These are phyloP conservation scores for Sardina pilchardus DNA, from an alignment of 2,113 vertebrate species.

Conservation along the genomic window DNA sequence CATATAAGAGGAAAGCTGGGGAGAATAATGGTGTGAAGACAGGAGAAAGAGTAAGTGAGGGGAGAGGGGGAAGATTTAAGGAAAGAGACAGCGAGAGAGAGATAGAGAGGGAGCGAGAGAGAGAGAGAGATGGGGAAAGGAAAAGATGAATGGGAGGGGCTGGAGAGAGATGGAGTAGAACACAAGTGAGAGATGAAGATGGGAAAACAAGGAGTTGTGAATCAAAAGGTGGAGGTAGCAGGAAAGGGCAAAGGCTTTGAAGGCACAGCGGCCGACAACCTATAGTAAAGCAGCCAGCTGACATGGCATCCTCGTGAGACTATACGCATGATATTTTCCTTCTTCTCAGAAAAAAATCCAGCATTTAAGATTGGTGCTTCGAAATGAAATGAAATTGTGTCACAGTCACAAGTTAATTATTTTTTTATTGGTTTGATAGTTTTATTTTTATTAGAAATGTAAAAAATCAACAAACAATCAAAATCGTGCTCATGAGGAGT, in stretches of 20 bases:
- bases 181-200: conserved; percentile 31
- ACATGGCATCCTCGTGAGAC: not conserved
- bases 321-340: not conserved
- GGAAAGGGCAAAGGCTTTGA: not conserved
- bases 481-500: too few species aligned
- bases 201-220: conserved; percentile 29
- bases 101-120: not conserved
- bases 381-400: not conserved
- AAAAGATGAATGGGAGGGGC: conserved; percentile 7
- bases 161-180: conserved; percentile 22
- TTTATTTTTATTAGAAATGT: not conserved
- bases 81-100: not conserved
- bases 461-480: too few species aligned
- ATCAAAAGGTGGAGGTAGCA: not conserved
- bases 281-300: not conserved
- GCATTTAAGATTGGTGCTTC: not conserved
- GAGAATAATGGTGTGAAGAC: not conserved
- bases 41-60: not conserved
- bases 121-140: not conserved
- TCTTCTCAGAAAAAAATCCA: not conserved
- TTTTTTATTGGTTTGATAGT: not conserved
- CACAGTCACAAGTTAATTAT: not conserved
- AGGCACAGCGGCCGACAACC: not conserved
- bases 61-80: not conserved
- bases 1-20: not conserved